These are phyloP conservation scores for Bolborhynchus lineola DNA, from an alignment of 2,113 vertebrate genomes.

Conservation along the genomic window DNA sequence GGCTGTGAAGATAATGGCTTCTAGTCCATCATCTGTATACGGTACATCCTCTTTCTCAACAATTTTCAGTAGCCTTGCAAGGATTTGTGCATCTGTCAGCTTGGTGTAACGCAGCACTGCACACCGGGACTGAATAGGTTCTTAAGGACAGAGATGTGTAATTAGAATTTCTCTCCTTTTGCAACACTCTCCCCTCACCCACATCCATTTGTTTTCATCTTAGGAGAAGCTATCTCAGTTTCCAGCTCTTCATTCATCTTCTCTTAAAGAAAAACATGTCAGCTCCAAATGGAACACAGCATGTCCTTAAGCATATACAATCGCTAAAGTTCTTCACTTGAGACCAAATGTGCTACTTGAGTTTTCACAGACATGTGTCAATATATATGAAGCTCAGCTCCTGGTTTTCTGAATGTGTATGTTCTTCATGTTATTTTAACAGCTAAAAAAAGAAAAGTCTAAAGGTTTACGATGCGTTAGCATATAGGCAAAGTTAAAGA, in stretches of 20 bases:
- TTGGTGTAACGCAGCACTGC: conserved; percentile 95
- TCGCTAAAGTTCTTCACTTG: neutral
- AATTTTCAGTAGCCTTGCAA: conserved; percentile 85
- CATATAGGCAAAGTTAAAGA: neutral
- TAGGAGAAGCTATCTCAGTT: neutral
- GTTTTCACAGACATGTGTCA: neutral
- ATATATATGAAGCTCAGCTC: neutral
- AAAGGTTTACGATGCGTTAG: neutral
- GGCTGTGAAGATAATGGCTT: conserved; percentile 96
- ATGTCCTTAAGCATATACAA: neutral
- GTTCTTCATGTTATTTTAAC: neutral
- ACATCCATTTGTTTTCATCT: neutral
- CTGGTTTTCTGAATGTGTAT: neutral
- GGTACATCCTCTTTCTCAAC: conserved; percentile 84
- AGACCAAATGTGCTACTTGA: neutral
- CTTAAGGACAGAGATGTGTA: conserved; percentile 61
- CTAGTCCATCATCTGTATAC: conserved; percentile 89
- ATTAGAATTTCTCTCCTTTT: neutral
- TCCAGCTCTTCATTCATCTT: neutral
- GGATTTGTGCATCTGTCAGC: conserved; percentile 89
- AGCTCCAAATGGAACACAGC: neutral
- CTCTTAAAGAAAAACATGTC: neutral
- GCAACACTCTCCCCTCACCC: neutral
- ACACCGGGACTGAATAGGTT: conserved; percentile 96
- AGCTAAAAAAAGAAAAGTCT: neutral